A percentile compares a stretch with the other conserved stretches of the same genome.
phyloP scores from a whole-genome alignment of 92 coral and sea anemone species.

The Parazoanthus atlanticus region DNA sequence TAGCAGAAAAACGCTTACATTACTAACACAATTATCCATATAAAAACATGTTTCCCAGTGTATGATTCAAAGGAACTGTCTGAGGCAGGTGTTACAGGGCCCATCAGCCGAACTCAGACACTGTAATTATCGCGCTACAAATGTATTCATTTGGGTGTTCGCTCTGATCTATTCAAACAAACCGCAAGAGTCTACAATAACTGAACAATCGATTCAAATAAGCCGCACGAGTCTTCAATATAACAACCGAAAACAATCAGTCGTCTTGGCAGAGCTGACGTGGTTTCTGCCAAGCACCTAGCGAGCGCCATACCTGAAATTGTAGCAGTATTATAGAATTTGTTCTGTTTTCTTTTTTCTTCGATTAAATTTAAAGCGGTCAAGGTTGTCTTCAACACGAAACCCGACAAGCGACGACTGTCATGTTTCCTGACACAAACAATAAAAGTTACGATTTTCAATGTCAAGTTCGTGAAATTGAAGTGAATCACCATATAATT shows the following conservation, averaged over 20 bases:
- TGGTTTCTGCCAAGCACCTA: not conserved
- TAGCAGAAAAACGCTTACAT: not conserved
- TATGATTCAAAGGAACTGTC: not conserved
- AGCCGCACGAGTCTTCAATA: not conserved
- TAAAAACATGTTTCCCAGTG: not conserved
- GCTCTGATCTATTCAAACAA: not conserved
- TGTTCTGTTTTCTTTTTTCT: not conserved
- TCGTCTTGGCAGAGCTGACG: too few species aligned
- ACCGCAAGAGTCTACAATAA: not conserved
- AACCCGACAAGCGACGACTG: not conserved
- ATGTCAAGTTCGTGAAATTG: not conserved
- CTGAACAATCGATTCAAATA: not conserved
- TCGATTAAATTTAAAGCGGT: not conserved
- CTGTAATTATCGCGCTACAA: not conserved
- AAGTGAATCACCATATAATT: not conserved
- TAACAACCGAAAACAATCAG: not conserved
- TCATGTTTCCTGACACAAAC: not conserved
- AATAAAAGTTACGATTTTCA: not conserved
- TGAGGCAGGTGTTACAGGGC: not conserved
- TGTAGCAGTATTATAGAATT: not conserved
- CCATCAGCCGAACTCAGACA: not conserved
- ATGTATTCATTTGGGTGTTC: not conserved
- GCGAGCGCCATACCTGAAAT: not conserved
- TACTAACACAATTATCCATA: not conserved
- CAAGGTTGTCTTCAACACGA: not conserved